Evolutionary conservation across 1,140 invertebrate species (phyloP), one percentile per base, ranked within the genome.

Genomic region (Dufourea novaeangliae): DNA sequence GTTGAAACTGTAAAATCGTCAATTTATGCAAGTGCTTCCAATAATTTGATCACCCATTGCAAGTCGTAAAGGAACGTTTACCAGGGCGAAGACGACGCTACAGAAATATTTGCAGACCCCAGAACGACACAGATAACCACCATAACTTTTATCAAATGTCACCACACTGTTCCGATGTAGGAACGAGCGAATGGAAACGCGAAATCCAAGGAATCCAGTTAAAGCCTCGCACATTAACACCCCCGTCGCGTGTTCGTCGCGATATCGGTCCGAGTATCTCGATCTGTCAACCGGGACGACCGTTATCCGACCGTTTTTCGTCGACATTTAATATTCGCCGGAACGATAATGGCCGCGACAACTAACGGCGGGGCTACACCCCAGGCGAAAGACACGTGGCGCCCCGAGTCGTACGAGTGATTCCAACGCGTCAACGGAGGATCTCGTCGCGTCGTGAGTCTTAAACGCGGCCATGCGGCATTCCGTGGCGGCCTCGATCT

Each of bases 291-390:
- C n/a, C 11, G 54, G 17, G 8, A n/a, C 27, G 70, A 32, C 46
- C 25, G 44, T 32, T 41, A 54, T 41, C 34, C 44, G 4, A 7
- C 3, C 52, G 52, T 68, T 75, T 75, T 59, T 69, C 73, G 32
- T 50, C 12, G 54, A 6, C 34, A 34, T 71, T n/a, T 56, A 44
- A 71, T 63, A 71, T 62, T 27, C 41, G 57, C 44, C 12, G 8
- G 68, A 34, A 34, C 25, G 67, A 71, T 71, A 77, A 77, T 63
- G 54, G 44, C 27, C 10, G 12, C 75, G 75, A 63, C 37, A 71
- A 71, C 67, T 25, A 63, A 39, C 54, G 44, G 41, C 54, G 44
- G 3, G 32, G 29, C 32, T 20, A 3, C 20, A 17, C 39, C 29
- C 29, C 0, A 1, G n/a, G n/a, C n/a, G n/a, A n/a, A n/a, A n/a